Evolutionary conservation across 1,140 invertebrate species (phyloP), one percentile per base, ranked within the genome.

Genomic region (Macrocentrus cingulum): DNA sequence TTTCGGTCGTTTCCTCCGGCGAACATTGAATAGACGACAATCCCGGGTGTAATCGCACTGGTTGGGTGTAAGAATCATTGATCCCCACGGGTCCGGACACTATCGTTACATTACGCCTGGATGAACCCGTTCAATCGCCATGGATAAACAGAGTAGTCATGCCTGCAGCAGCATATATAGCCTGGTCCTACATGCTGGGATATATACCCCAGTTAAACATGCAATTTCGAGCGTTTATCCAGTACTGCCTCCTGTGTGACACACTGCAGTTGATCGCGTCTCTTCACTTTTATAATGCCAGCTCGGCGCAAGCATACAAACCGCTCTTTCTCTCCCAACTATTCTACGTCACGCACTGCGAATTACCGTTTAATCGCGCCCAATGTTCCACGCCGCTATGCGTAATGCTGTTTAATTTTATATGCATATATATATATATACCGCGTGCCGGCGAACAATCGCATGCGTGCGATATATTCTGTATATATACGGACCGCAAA

Each of bases 51-150:
- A 58, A 58, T 58, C 20, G 16, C n/a, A 7, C 39, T 58, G 39
- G 56, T 45, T 51, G 7, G 34, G 48, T 51, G 23, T 58, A 58
- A 58, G 48, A 58, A 58, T 58, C 48, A 34, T 51, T 58, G 56
- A 58, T 50, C 48, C 20, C 34, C 18, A 37, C 19, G 49, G 37
- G 50, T 16, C 32, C 23, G 48, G 48, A 51, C 65, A 74, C 74
- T 75, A 75, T 75, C 73, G 72, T 74, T 72, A 72, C 67, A 72
- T 70, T 76, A 74, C 71, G 72, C 71, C 70, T 60, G 70, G 69
- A 65, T 70, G 68, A 67, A 64, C 65, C 64, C 60, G 66, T 69
- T 75, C 64, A 75, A 75, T 75, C 69, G 72, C 68, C 64, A 64
- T 66, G 67, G 65, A 68, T 67, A 69, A 70, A 59, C 67, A 58